phyloP scores from a whole-genome alignment of 2,888 invertebrate species.

The Leptopilina myrica region DNA sequence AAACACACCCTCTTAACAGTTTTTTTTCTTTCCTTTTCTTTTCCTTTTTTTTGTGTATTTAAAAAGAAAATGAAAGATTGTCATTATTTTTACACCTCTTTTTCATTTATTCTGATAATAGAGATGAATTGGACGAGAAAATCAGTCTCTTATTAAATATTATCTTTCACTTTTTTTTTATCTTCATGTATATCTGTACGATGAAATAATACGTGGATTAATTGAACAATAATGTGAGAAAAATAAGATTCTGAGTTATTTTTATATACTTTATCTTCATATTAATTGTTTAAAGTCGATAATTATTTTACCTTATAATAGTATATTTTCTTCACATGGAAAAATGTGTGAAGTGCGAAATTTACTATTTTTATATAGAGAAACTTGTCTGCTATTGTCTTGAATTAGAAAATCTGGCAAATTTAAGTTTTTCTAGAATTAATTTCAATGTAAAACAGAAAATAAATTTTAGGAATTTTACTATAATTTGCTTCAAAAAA shows the following conservation, averaged over 20 bases:
- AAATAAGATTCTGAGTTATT: neutral
- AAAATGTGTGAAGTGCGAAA: too few relatives aligned
- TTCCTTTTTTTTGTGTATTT: neutral
- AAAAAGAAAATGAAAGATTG: neutral
- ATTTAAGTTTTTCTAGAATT: too few relatives aligned
- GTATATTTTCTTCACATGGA: too few relatives aligned
- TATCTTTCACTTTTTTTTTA: neutral
- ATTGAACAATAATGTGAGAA: neutral
- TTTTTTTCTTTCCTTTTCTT: neutral
- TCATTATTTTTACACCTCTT: slow-evolving; percentile 10
- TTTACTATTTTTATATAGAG: too few relatives aligned
- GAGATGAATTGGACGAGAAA: slow-evolving; percentile 7
- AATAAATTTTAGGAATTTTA: too few relatives aligned
- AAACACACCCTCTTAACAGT: slow-evolving; percentile 13
- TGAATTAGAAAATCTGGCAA: too few relatives aligned
- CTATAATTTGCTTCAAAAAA: too few relatives aligned
- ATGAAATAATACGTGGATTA: slow-evolving; percentile 3
- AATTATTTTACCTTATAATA: too few relatives aligned
- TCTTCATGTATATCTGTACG: neutral
- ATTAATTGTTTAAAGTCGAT: too few relatives aligned
- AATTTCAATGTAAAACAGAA: too few relatives aligned
- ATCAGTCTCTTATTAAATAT: slow-evolving; percentile 22
- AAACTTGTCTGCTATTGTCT: too few relatives aligned
- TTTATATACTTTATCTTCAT: too few relatives aligned
- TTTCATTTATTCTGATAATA: slow-evolving; percentile 11